Evolutionary conservation across 2,888 invertebrate genomes (phyloP).

Genomic region (Galerucella pusilla): DNA sequence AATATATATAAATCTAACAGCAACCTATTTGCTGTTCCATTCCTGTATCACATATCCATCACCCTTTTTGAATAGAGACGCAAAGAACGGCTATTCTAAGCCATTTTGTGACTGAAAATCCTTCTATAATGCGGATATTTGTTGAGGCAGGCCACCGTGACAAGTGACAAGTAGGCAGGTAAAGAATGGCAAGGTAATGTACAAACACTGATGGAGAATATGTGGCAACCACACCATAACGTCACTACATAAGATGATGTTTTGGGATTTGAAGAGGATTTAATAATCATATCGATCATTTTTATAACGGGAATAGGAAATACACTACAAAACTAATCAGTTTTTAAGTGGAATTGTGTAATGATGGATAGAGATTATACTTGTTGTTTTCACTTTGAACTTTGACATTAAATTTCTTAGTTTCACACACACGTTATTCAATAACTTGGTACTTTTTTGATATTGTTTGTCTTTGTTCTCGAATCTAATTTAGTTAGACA

Average conservation of each 20-base stretch:
- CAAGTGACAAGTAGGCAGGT: constrained; percentile 61
- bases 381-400: background rate
- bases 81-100: constrained; percentile 60
- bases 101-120: constrained; percentile 58
- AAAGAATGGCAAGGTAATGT: constrained; percentile 37
- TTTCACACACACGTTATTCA: too few relatives aligned
- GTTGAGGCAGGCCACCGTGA: constrained; percentile 60
- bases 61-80: constrained; percentile 49
- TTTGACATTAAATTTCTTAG: background rate
- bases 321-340: background rate
- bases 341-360: background rate
- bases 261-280: constrained; percentile 34
- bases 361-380: background rate
- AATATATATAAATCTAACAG: too few relatives aligned
- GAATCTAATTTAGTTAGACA: too few relatives aligned
- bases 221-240: constrained; percentile 1
- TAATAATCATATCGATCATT: constrained; percentile 46
- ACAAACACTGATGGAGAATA: constrained; percentile 18
- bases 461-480: too few relatives aligned
- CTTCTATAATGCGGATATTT: constrained; percentile 63
- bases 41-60: constrained; percentile 26
- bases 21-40: background rate
- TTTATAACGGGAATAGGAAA: constrained; percentile 17
- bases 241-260: constrained; percentile 34
- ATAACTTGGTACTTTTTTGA: too few relatives aligned